Conservation (phyloP, 2,113 vertebrate genomes). For the Paracanthobrama guichenoti region DNA sequence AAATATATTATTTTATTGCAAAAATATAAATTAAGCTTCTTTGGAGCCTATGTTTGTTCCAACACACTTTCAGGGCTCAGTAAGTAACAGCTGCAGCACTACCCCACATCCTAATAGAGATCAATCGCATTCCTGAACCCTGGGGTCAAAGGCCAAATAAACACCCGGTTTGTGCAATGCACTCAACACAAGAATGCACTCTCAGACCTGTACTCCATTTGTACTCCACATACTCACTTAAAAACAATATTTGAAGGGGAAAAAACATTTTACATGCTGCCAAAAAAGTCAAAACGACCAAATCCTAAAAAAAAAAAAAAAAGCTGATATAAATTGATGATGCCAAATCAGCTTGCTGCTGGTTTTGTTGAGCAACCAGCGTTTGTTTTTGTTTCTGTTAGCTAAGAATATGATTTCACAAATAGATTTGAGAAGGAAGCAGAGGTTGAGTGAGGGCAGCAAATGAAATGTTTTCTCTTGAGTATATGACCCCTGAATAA, state of each 20-base stretch:
- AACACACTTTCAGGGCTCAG: background rate
- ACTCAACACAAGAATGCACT: slow-evolving; percentile 49
- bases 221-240: background rate
- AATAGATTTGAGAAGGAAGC: slow-evolving; percentile 9
- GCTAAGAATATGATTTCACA: slow-evolving; percentile 12
- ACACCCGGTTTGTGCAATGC: slow-evolving; percentile 37
- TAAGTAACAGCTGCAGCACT: background rate
- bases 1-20: background rate
- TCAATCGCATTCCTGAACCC: slow-evolving; percentile 58
- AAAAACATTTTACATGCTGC: background rate
- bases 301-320: background rate
- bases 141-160: slow-evolving; percentile 67
- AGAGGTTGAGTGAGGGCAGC: background rate
- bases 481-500: background rate
- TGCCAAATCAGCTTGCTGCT: background rate
- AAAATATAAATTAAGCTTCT: background rate
- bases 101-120: slow-evolving; percentile 52
- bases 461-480: slow-evolving; percentile 26
- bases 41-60: background rate
- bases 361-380: background rate
- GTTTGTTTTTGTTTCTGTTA: slow-evolving; percentile 8
- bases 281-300: background rate
- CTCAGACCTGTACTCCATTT: slow-evolving; percentile 24
- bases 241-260: background rate
- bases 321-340: background rate